Percentiles rank a stretch among this genome's conserved stretches.
Conservation (phyloP, 2,797 vertebrate species). For the Phyllotis vaccarum region DNA sequence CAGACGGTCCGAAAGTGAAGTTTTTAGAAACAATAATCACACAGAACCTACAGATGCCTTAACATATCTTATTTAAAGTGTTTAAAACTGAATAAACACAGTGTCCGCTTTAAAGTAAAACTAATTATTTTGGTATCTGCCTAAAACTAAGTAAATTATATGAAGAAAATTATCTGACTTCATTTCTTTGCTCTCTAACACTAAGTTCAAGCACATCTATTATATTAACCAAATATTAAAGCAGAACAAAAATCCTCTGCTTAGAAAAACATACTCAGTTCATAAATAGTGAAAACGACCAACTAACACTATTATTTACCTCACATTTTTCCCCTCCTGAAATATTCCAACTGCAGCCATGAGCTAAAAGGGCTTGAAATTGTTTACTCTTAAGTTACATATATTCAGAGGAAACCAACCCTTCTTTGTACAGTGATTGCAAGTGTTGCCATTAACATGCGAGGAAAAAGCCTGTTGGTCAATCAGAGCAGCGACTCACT, state of each 20-base stretch:
- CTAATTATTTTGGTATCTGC: slow-evolving; percentile 65
- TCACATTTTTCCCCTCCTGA: slow-evolving; percentile 59
- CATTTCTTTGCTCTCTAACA: slow-evolving; percentile 78
- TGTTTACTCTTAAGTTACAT: slow-evolving; percentile 74
- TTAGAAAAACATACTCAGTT: slow-evolving; percentile 37
- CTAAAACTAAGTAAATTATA: slow-evolving; percentile 75
- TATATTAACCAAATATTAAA: slow-evolving; percentile 46
- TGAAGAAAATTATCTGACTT: slow-evolving; percentile 74
- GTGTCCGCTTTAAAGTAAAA: slow-evolving; percentile 71
- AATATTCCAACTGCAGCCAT: slow-evolving; percentile 50
- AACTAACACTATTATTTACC: slow-evolving; percentile 58
- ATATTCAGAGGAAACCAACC: slow-evolving; percentile 73
- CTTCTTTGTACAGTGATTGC: slow-evolving; percentile 67
- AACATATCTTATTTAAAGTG: slow-evolving; percentile 40
- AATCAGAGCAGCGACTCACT: slow-evolving; percentile 54
- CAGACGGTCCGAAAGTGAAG: neutral
- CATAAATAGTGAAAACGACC: slow-evolving; percentile 65
- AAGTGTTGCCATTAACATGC: slow-evolving; percentile 63
- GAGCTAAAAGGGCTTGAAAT: slow-evolving; percentile 70
- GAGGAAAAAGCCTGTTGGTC: slow-evolving; percentile 60
- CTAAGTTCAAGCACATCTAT: slow-evolving; percentile 68
- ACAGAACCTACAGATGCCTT: slow-evolving; percentile 42
- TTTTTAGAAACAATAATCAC: slow-evolving; percentile 45
- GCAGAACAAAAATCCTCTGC: slow-evolving; percentile 35
- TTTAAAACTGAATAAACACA: slow-evolving; percentile 58